Conservation (phyloP, 1,140 invertebrate genomes). For the Sesamia nonagrioides region DNA sequence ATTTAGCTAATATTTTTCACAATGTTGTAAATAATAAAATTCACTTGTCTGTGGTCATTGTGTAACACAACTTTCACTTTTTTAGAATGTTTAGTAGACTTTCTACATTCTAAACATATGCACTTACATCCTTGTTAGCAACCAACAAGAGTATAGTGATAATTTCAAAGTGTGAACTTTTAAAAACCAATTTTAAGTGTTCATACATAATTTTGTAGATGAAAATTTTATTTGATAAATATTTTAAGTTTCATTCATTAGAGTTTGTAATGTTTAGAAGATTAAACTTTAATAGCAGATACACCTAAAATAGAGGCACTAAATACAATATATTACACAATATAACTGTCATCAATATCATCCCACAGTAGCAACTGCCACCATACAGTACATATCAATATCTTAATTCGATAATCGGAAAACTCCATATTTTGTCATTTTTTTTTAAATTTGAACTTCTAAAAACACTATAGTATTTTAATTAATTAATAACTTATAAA, state of each 20-base stretch:
- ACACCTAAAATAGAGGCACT: neutral
- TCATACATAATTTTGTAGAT: too few relatives aligned
- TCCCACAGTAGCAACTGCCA: slow-evolving; percentile 1
- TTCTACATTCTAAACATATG: slow-evolving; percentile 42
- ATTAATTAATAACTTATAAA: too few relatives aligned
- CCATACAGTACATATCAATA: neutral
- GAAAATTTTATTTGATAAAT: too few relatives aligned
- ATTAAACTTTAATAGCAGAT: neutral
- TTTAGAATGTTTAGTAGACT: slow-evolving; percentile 3
- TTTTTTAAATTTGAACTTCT: too few relatives aligned
- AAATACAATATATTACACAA: neutral
- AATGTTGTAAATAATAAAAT: slow-evolving; percentile 43
- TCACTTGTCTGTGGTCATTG: neutral
- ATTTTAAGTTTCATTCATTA: neutral
- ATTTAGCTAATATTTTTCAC: slow-evolving; percentile 12
- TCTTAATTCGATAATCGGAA: too few relatives aligned
- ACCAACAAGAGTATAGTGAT: too few relatives aligned
- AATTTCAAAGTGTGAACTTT: neutral
- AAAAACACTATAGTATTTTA: too few relatives aligned
- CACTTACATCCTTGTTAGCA: slow-evolving; percentile 6
- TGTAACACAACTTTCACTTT: slow-evolving; percentile 28
- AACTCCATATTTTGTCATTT: too few relatives aligned
- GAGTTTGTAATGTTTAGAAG: neutral
- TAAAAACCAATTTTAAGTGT: neutral
- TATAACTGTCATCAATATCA: neutral